Conservation (phyloP, 2,797 vertebrate species). For the Crocodylus rhombifer region DNA sequence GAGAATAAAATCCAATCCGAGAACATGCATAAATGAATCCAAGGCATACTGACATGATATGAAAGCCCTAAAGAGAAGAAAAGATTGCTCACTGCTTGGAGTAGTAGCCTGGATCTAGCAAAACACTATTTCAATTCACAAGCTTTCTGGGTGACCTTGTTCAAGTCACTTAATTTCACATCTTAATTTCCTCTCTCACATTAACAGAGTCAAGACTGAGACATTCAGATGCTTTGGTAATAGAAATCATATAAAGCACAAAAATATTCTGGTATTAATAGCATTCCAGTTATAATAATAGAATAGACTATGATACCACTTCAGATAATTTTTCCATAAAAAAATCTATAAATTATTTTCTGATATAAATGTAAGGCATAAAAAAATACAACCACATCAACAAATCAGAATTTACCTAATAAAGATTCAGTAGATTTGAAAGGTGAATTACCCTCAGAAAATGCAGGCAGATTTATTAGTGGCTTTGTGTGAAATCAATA, state of each 20-base stretch:
- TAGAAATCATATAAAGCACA: accelerated
- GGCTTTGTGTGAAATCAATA: accelerated
- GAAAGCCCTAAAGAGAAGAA: background rate
- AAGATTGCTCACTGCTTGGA: background rate
- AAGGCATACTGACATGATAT: background rate
- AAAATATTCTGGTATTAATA: accelerated
- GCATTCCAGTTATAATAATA: accelerated
- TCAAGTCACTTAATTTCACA: accelerated
- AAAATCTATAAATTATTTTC: accelerated
- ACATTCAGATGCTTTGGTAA: accelerated
- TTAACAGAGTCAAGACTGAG: accelerated
- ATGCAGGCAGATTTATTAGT: accelerated
- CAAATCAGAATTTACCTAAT: accelerated
- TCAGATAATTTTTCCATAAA: accelerated
- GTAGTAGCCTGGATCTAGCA: background rate
- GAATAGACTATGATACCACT: accelerated
- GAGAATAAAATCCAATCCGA: background rate
- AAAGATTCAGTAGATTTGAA: accelerated
- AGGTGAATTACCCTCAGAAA: accelerated
- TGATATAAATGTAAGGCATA: accelerated
- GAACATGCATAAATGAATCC: slow-evolving; percentile 34
- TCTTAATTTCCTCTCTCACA: background rate
- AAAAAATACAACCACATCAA: accelerated
- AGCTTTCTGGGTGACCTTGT: background rate
- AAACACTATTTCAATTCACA: background rate